These are phyloP conservation scores for Limnodromus scolopaceus DNA, from an alignment of 2,797 vertebrate genomes.

Conservation along the genomic window DNA sequence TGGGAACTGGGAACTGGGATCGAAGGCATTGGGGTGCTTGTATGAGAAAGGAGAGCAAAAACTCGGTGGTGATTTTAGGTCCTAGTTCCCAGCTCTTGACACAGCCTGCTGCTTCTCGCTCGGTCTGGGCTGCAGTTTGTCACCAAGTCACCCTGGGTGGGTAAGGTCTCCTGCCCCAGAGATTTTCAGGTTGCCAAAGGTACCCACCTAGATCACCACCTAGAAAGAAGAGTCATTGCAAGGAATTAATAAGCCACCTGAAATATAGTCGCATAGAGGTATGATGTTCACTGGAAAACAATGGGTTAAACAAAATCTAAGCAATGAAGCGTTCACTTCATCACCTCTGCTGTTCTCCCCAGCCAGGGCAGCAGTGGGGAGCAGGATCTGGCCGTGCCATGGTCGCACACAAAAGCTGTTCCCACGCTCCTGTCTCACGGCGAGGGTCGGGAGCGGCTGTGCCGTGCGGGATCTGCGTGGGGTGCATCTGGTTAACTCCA, in stretches of 20 bases:
- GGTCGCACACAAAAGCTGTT: not conserved
- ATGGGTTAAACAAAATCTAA: not conserved
- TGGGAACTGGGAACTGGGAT: not conserved
- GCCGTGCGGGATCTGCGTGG: not conserved
- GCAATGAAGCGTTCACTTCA: not conserved
- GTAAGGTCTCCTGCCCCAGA: not conserved
- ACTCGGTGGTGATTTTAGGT: not conserved
- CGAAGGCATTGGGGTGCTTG: not conserved
- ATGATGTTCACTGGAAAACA: not conserved
- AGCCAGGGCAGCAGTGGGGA: not conserved
- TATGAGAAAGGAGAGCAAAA: not conserved
- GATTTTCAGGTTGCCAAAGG: not conserved
- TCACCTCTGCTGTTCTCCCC: not conserved
- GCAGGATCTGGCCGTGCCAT: rapidly evolving
- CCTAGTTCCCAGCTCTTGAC: not conserved
- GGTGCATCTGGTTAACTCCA: not conserved
- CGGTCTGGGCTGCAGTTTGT: not conserved
- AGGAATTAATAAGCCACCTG: not conserved
- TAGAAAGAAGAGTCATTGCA: not conserved
- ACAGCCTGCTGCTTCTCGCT: not conserved
- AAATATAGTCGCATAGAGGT: not conserved
- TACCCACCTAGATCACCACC: not conserved
- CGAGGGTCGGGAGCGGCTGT: not conserved
- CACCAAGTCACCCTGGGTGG: not conserved
- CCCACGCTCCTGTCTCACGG: not conserved